phyloP scores from a whole-genome alignment of 2,797 vertebrate genomes.

The Enteromius anoplus region DNA sequence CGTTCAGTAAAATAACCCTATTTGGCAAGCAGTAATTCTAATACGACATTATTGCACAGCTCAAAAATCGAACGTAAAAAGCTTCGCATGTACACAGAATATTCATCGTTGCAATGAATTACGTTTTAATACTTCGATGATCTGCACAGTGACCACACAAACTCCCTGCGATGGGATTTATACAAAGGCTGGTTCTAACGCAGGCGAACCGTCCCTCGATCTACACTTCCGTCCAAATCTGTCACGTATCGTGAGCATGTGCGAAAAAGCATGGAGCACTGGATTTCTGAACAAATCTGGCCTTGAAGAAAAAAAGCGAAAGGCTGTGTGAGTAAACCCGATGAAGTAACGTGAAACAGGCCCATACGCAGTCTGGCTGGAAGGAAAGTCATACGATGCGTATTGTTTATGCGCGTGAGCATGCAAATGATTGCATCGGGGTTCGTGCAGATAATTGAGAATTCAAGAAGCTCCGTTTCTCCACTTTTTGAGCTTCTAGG shows the following conservation, averaged over 20 bases:
- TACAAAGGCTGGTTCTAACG: constrained; percentile 40
- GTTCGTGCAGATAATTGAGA: constrained; percentile 22
- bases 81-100: constrained; percentile 50
- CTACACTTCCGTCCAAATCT: not conserved
- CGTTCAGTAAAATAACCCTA: constrained; percentile 64
- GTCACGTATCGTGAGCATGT: not conserved
- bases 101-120: constrained; percentile 8
- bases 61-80: constrained; percentile 27
- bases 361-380: not conserved
- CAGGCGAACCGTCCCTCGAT: not conserved
- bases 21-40: constrained; percentile 69
- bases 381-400: not conserved
- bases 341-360: constrained; percentile 14
- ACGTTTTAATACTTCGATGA: constrained; percentile 23
- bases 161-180: constrained; percentile 30
- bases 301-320: not conserved
- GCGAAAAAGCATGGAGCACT: not conserved
- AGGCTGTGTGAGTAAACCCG: not conserved
- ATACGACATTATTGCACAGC: constrained; percentile 62
- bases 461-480: constrained; percentile 20
- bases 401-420: constrained; percentile 26
- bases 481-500: not conserved
- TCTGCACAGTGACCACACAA: constrained; percentile 17
- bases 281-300: constrained; percentile 11
- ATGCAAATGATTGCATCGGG: constrained; percentile 26